Conservation (phyloP, 1,140 invertebrate genomes). For the Drosophila nebulosa region DNA sequence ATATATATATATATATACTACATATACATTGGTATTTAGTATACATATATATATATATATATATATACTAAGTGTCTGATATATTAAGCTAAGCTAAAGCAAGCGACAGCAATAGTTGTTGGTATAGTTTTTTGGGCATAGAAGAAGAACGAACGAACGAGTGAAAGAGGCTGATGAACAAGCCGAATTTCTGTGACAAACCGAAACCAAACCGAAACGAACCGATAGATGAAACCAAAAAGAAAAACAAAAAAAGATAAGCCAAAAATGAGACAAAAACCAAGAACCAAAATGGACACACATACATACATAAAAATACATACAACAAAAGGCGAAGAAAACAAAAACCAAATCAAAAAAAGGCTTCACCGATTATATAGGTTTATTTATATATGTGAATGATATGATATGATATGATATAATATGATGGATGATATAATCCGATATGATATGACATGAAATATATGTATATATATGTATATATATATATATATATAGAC, state of each 20-base stretch:
- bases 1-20: constrained; percentile 1
- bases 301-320: neutral
- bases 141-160: neutral
- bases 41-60: constrained; percentile 12
- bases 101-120: neutral
- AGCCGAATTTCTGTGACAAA: neutral
- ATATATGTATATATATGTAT: constrained; percentile 16
- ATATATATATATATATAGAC: constrained; percentile 10
- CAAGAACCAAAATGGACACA: neutral
- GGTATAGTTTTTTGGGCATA: neutral
- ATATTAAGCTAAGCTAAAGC: constrained; percentile 2
- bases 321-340: neutral
- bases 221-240: neutral
- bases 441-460: constrained; percentile 7
- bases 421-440: neutral
- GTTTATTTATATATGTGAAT: neutral
- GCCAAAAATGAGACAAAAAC: neutral
- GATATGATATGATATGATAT: neutral
- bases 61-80: neutral
- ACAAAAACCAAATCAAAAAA: neutral
- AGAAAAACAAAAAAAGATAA: neutral
- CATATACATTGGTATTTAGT: neutral
- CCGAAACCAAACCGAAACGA: neutral
- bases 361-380: neutral
- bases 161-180: neutral